These are phyloP conservation scores for Philereme transversata DNA, from an alignment of 2,888 invertebrate species.

Conservation along the genomic window DNA sequence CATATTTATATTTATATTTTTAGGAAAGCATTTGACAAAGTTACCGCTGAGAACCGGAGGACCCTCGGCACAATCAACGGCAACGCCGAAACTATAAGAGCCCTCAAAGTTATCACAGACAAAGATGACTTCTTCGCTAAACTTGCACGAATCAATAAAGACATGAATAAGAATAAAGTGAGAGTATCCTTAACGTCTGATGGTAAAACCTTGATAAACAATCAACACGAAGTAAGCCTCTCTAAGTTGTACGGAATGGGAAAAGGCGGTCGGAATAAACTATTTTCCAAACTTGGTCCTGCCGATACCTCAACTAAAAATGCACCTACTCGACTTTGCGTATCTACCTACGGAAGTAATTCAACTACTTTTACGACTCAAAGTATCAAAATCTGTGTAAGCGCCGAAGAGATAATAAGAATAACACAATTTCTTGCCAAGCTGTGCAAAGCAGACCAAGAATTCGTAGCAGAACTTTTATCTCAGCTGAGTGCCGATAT, in stretches of 20 bases:
- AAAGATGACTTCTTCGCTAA: constrained; percentile 50
- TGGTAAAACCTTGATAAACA: constrained; percentile 45
- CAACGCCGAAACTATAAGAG: constrained; percentile 64
- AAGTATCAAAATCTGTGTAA: constrained; percentile 1
- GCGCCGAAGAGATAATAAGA: neutral
- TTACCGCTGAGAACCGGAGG: constrained; percentile 63
- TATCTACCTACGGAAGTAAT: neutral
- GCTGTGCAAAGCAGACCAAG: constrained; percentile 23
- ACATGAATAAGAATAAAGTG: constrained; percentile 47
- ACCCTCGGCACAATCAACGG: constrained; percentile 54
- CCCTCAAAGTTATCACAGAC: constrained; percentile 49
- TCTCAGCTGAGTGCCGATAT: constrained; percentile 17
- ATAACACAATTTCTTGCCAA: constrained; percentile 6
- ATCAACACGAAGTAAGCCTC: constrained; percentile 37
- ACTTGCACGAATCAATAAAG: constrained; percentile 44
- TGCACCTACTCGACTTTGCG: constrained; percentile 43
- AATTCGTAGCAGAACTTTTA: constrained; percentile 20
- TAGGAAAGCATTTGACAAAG: constrained; percentile 69
- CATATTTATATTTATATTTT: constrained; percentile 18
- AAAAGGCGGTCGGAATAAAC: constrained; percentile 37
- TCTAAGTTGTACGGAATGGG: constrained; percentile 41
- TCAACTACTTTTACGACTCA: neutral
- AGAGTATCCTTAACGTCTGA: constrained; percentile 45
- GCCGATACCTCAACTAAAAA: constrained; percentile 44
- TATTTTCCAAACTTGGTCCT: constrained; percentile 44